A percentile compares a stretch with the other conserved stretches of the same genome.
phyloP scores from a whole-genome alignment of 1,140 invertebrate species.

The Pogonognathellus flavescens region DNA sequence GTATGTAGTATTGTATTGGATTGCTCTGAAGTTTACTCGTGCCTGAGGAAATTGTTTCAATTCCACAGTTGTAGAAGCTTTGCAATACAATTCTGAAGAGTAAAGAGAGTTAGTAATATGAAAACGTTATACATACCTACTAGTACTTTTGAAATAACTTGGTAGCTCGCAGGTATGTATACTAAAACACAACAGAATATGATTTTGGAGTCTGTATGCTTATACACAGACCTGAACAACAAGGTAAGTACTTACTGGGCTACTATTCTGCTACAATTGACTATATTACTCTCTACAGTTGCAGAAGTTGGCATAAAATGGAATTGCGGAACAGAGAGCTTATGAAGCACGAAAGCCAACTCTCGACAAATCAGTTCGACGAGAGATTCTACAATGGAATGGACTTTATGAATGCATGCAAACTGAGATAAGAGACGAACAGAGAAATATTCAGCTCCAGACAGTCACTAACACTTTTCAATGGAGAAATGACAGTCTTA shows the following conservation, averaged over 20 bases:
- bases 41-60: constrained; percentile 15
- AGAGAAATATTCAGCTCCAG: background rate
- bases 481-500: constrained; percentile 15
- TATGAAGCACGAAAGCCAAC: too few species aligned
- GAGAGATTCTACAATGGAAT: background rate
- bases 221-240: too few species aligned
- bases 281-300: too few species aligned
- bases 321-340: background rate
- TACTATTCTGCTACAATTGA: too few species aligned
- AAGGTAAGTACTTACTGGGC: too few species aligned
- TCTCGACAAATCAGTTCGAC: too few species aligned
- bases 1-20: background rate
- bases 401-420: constrained; percentile 42
- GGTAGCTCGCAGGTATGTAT: background rate
- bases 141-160: constrained; percentile 20
- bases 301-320: background rate
- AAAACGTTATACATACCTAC: too few species aligned
- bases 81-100: too few species aligned
- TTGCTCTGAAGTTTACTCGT: constrained; percentile 10
- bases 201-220: too few species aligned
- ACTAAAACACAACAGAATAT: too few species aligned
- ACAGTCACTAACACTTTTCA: constrained; percentile 17
- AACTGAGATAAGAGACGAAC: constrained; percentile 28
- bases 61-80: too few species aligned
- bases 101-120: background rate